Percentiles rank a stretch among this genome's conserved stretches.
Evolutionary conservation across 2,888 invertebrate genomes (phyloP).

Genomic region (Vesta saturnalis): DNA sequence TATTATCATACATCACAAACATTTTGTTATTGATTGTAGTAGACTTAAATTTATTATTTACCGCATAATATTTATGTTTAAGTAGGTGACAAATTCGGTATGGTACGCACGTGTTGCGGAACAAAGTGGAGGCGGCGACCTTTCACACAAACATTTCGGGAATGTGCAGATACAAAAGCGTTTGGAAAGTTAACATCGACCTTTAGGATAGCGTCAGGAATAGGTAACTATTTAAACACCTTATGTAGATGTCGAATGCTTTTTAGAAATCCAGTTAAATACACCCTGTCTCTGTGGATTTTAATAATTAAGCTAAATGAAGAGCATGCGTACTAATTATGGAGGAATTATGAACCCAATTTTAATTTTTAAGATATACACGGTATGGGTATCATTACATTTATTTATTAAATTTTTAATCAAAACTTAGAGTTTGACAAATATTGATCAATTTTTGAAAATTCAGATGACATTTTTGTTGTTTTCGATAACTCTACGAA

Average conservation of each 20-base stretch:
- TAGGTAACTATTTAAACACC: constrained; percentile 38
- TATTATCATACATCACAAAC: neutral
- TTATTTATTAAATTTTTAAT: no score
- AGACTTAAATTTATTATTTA: neutral
- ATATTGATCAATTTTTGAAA: no score
- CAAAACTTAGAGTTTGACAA: no score
- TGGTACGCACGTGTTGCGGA: constrained; percentile 42
- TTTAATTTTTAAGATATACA: no score
- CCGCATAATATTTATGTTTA: constrained; percentile 29
- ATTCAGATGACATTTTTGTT: no score
- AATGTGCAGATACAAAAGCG: constrained; percentile 27
- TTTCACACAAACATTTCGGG: constrained; percentile 28
- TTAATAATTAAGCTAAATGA: neutral
- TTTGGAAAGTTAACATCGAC: constrained; percentile 23
- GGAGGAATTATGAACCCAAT: neutral
- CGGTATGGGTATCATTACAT: no score
- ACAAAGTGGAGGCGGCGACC: constrained; percentile 33
- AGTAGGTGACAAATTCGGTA: constrained; percentile 30
- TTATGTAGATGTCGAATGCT: no score
- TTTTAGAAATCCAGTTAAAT: no score
- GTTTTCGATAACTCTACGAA: no score
- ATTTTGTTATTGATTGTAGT: no score
- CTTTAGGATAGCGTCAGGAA: constrained; percentile 32
- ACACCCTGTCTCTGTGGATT: no score
- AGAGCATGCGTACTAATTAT: neutral